Evolutionary conservation across 2,888 invertebrate genomes (phyloP).

Genomic region (Pharmacophagus antenor): DNA sequence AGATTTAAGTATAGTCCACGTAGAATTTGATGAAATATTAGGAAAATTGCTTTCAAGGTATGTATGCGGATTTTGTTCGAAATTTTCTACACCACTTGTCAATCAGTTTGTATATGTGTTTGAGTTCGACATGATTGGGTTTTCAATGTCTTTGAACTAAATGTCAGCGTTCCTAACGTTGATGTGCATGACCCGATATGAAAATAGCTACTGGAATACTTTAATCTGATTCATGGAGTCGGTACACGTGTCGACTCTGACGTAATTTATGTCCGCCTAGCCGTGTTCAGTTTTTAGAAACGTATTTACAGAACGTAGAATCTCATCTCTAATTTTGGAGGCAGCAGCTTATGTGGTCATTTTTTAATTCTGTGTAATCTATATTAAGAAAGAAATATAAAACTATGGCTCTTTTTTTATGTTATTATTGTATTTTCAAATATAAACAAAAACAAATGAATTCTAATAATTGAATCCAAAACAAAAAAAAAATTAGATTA

Average conservation of each 20-base stretch:
- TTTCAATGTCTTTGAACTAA: constrained; percentile 34
- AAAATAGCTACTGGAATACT: constrained; percentile 72
- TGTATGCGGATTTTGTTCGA: background rate
- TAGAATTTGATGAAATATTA: constrained; percentile 30
- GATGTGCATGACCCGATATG: constrained; percentile 62
- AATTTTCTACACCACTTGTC: background rate
- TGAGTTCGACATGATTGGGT: constrained; percentile 31
- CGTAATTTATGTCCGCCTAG: constrained; percentile 46
- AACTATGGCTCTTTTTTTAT: background rate
- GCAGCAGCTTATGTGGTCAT: background rate
- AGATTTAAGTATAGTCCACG: constrained; percentile 82
- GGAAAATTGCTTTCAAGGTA: background rate
- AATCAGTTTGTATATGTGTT: background rate
- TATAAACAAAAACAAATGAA: too few relatives aligned
- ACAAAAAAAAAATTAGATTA: too few relatives aligned
- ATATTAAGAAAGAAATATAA: too few relatives aligned
- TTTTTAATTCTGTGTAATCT: too few relatives aligned
- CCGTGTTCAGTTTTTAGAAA: constrained; percentile 47
- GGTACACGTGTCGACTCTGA: constrained; percentile 61
- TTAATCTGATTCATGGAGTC: constrained; percentile 54
- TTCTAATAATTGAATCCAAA: too few relatives aligned
- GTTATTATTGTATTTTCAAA: too few relatives aligned
- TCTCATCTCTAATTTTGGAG: background rate
- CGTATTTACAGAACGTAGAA: constrained; percentile 34
- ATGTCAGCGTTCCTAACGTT: constrained; percentile 41